Evolutionary conservation across 2,888 invertebrate genomes (phyloP).

Genomic region (Gryllus longicercus): DNA sequence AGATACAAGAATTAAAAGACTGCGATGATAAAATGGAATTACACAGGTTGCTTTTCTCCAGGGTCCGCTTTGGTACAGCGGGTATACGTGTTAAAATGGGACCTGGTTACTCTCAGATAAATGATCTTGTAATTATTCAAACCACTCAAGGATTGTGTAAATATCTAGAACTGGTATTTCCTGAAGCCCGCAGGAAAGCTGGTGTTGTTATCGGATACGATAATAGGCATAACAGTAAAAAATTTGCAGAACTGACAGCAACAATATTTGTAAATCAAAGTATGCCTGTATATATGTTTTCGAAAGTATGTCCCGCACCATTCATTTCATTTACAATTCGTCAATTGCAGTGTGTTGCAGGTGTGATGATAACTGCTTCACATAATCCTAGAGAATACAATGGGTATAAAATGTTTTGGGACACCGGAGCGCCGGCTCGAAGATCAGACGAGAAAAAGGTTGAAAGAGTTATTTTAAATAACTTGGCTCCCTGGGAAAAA

Average conservation of each 20-base stretch:
- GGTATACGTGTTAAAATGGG: constrained; percentile 90
- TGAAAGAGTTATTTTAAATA: constrained; percentile 69
- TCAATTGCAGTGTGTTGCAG: constrained; percentile 70
- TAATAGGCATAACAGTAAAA: constrained; percentile 86
- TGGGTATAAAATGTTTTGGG: constrained; percentile 97
- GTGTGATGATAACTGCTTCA: constrained; percentile 93
- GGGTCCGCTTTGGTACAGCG: constrained; percentile 88
- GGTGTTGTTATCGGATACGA: constrained; percentile 91
- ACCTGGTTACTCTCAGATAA: constrained; percentile 90
- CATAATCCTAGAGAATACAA: constrained; percentile 96
- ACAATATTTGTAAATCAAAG: constrained; percentile 73
- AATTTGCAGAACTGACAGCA: constrained; percentile 86
- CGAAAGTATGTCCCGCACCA: constrained; percentile 83
- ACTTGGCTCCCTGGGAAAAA: constrained; percentile 69
- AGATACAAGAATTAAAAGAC: constrained; percentile 56
- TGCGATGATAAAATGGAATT: constrained; percentile 58
- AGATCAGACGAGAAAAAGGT: constrained; percentile 81
- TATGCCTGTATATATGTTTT: constrained; percentile 78
- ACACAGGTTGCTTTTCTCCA: constrained; percentile 59
- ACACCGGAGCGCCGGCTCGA: constrained; percentile 77
- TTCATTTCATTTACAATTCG: constrained; percentile 84
- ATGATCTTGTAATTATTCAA: constrained; percentile 93
- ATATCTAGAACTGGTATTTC: constrained; percentile 63
- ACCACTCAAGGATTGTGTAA: constrained; percentile 85
- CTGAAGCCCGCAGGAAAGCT: constrained; percentile 55